These are phyloP conservation scores for Crypturellus undulatus DNA, from an alignment of 2,113 vertebrate genomes.

Conservation along the genomic window DNA sequence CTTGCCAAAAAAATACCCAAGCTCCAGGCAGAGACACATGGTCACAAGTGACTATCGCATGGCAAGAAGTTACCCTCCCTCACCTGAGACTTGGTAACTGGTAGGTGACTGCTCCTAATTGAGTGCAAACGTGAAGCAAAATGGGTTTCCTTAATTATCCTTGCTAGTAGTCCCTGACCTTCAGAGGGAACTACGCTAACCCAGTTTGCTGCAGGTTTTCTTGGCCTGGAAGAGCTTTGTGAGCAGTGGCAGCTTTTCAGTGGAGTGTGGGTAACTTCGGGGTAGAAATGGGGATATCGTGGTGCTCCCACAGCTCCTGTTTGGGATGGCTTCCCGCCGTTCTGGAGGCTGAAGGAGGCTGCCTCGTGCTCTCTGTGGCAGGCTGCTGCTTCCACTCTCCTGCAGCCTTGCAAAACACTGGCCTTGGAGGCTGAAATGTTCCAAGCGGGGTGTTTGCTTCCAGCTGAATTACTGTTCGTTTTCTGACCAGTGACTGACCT, in stretches of 20 bases:
- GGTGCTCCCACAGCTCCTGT: background rate
- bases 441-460: background rate
- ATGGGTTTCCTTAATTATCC: constrained; percentile 11
- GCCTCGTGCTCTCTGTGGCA: background rate
- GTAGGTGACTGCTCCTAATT: background rate
- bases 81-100: background rate
- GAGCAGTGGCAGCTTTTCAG: background rate
- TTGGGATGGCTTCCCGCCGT: background rate
- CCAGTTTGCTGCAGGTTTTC: background rate
- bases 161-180: background rate
- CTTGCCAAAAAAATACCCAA: background rate
- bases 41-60: background rate
- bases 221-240: background rate
- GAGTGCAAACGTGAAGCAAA: background rate
- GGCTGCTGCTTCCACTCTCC: background rate
- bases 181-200: background rate
- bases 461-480: background rate
- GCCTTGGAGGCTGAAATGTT: background rate
- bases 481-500: background rate
- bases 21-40: background rate
- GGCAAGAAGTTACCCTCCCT: background rate
- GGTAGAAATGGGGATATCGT: fast-evolving
- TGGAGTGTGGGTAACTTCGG: background rate
- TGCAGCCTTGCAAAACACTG: background rate
- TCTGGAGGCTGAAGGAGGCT: background rate